A percentile compares a stretch with the other conserved stretches of the same genome.
phyloP scores from a whole-genome alignment of 2,888 invertebrate species.

The Seira ritae region DNA sequence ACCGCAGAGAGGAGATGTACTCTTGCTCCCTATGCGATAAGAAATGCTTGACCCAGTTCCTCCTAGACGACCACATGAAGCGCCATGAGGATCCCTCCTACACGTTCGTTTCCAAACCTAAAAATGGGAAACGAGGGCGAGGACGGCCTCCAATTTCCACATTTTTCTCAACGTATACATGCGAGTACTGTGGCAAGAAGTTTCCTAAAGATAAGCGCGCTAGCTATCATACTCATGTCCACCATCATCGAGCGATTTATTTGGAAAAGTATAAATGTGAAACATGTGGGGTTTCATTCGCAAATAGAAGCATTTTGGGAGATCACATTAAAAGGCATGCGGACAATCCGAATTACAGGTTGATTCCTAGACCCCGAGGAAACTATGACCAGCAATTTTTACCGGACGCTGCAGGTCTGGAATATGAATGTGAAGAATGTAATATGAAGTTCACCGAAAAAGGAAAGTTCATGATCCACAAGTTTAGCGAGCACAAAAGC shows the following conservation, averaged over 20 bases:
- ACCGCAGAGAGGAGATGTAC: background rate
- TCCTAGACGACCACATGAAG: background rate
- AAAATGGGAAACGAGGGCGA: background rate
- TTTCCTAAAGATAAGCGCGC: background rate
- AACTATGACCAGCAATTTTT: background rate
- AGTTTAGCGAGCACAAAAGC: too few species aligned
- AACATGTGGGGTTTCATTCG: too few species aligned
- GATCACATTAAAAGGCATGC: background rate
- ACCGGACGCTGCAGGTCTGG: background rate
- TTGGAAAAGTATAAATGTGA: background rate
- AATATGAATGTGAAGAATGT: background rate
- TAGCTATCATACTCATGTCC: background rate
- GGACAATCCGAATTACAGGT: background rate
- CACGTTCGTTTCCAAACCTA: background rate
- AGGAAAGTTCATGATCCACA: background rate
- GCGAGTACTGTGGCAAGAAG: conserved; percentile 19
- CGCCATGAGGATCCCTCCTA: background rate
- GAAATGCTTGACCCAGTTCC: background rate
- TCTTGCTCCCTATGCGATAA: background rate
- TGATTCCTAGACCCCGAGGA: too few species aligned
- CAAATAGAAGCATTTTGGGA: too few species aligned
- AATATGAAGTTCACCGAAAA: background rate
- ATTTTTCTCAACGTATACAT: conserved; percentile 10
- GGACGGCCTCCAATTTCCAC: background rate
- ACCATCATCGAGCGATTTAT: background rate